Conservation (phyloP, 1,140 invertebrate genomes). For the Neelides sp. region DNA sequence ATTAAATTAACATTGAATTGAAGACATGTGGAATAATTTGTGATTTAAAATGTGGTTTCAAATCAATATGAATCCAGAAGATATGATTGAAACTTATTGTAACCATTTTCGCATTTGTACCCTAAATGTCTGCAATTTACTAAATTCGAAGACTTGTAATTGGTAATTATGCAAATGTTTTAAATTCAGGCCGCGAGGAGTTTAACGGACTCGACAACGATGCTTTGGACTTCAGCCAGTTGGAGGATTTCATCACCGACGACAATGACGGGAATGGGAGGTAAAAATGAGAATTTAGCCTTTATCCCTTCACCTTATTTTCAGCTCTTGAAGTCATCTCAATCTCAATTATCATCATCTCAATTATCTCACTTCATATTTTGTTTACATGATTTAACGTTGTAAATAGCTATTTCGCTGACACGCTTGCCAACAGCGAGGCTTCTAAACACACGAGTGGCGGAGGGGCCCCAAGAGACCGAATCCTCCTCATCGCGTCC, state of each 20-base stretch:
- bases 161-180: too few relatives aligned
- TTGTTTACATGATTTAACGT: background rate
- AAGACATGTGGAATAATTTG: too few relatives aligned
- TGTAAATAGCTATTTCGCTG: conserved; percentile 42
- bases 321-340: background rate
- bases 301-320: conserved; percentile 12
- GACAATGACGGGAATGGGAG: conserved; percentile 42
- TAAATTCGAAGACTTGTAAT: too few relatives aligned
- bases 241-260: conserved; percentile 65
- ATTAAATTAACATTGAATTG: too few relatives aligned
- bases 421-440: conserved; percentile 45
- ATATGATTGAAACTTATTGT: too few relatives aligned
- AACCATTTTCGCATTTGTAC: too few relatives aligned
- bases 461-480: conserved; percentile 35
- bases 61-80: too few relatives aligned
- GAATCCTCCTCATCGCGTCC: conserved; percentile 31
- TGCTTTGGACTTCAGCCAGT: conserved; percentile 59
- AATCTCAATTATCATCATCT: background rate
- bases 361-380: background rate
- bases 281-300: conserved; percentile 31
- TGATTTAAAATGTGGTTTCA: too few relatives aligned
- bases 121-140: too few relatives aligned
- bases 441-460: conserved; percentile 32
- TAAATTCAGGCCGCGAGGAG: conserved; percentile 48
- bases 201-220: conserved; percentile 70